A percentile compares a stretch with the other conserved stretches of the same genome.
Conservation (phyloP, 2,797 vertebrate genomes). For the Karalla daura region DNA sequence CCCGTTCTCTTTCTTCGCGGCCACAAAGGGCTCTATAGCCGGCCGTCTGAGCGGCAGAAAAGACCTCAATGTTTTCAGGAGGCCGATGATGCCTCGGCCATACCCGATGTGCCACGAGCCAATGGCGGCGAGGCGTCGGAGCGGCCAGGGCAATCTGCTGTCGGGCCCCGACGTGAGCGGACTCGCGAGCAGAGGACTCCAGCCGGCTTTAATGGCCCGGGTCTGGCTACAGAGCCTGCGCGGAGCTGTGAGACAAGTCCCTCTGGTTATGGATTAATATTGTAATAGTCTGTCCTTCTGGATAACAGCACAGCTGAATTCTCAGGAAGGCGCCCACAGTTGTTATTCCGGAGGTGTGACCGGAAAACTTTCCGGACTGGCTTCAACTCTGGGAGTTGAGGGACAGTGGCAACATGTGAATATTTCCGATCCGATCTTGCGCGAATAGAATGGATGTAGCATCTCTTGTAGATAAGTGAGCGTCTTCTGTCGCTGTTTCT, state of each 20-base stretch:
- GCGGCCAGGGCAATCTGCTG: constrained; percentile 69
- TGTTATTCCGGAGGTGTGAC: constrained; percentile 12
- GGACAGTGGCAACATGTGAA: background rate
- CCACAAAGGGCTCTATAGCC: constrained; percentile 51
- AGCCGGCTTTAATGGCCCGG: constrained; percentile 18
- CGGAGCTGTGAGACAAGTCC: constrained; percentile 37
- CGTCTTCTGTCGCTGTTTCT: background rate
- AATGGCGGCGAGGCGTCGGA: constrained; percentile 51
- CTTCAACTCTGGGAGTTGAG: background rate
- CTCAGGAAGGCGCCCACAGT: constrained; percentile 19
- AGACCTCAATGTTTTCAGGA: constrained; percentile 73
- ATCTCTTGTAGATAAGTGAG: background rate
- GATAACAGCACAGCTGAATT: constrained; percentile 25
- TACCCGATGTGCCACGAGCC: constrained; percentile 63
- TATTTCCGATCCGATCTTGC: background rate
- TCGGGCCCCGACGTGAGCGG: constrained; percentile 66
- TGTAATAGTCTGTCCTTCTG: constrained; percentile 36
- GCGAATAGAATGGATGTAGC: background rate
- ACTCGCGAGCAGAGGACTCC: constrained; percentile 61
- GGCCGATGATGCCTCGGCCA: constrained; percentile 61
- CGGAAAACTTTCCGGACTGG: background rate
- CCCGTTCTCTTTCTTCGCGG: constrained; percentile 43
- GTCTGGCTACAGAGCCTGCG: constrained; percentile 46
- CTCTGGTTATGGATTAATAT: constrained; percentile 52
- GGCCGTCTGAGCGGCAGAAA: constrained; percentile 48